Base-by-base conservation (phyloP, 2,888 invertebrate genomes). In the Pomacea canaliculata region DNA sequence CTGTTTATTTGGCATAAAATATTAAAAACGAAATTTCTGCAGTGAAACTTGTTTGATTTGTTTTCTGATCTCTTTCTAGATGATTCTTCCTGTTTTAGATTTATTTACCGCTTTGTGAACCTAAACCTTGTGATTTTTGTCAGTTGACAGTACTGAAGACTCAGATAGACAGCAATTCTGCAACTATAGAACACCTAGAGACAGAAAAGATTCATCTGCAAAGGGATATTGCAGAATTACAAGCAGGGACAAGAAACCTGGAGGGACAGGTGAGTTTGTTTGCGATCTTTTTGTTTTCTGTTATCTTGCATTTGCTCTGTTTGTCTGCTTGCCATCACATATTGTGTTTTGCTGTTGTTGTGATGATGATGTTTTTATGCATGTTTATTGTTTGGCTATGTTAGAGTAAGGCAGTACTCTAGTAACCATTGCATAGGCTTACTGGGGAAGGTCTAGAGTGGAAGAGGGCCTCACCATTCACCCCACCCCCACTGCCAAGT, bases 81-180 rank as follows among this genome's bases (percentile, higher is more conserved):
- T 37, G 37, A 37, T 37, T 37, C 37, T 5, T 37, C 37, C 37
- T 37, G 37, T 37, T 37, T 37, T 5, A 37, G 37, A 5, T 37
- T 37, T 37, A 37, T 37, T 37, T 37, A 37, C 37, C 37, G 37
- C 37, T 37, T 37, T 37, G 37, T 37, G 5, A 3, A 37, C 37
- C 37, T 37, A 5, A 5, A 37, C 37, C 37, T 37, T 56, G 51
- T 56, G 2, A 16, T 56, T 7, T 67, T 48, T 56, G 49, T 62
- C 81, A 88, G 86, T 82, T 89, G 70, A 80, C 85, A 46, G 84
- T 85, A 2, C 76, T 89, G 72, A 88, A 88, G 78, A 83, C 85
- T n/a, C 88, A 89, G 71, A 85, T 88, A 79, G 86, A 89, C 71
- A 83, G 84, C 71, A 85, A 88, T 78, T 82, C 85, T 46, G 79